Conservation (phyloP, 2,888 invertebrate genomes). For the Cenopis cana region DNA sequence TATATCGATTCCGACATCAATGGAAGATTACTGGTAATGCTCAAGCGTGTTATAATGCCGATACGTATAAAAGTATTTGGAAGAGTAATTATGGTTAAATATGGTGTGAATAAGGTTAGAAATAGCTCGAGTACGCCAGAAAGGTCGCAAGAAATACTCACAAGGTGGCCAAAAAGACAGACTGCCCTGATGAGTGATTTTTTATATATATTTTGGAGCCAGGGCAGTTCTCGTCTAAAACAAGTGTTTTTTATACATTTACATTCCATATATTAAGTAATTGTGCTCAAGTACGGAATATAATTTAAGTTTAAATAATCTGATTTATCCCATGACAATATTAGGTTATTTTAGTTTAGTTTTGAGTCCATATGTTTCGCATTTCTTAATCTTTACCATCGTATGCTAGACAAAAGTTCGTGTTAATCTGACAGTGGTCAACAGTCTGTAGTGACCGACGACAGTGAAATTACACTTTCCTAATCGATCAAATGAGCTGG, state of each 20-base stretch:
- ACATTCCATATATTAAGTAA: constrained; percentile 41
- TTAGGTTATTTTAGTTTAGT: constrained; percentile 28
- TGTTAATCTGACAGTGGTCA: too few species aligned
- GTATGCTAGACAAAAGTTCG: constrained; percentile 11
- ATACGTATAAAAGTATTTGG: neutral
- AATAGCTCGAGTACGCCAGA: constrained; percentile 1
- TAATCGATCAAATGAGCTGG: neutral
- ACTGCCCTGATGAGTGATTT: constrained; percentile 36
- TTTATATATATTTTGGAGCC: constrained; percentile 37
- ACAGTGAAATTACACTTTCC: neutral
- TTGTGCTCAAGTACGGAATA: constrained; percentile 48
- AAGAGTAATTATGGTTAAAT: constrained; percentile 16
- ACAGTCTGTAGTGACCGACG: too few species aligned
- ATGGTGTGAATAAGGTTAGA: constrained; percentile 20
- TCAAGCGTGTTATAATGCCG: neutral
- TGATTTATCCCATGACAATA: constrained; percentile 37
- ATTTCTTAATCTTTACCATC: constrained; percentile 10
- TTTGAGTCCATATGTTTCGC: constrained; percentile 30
- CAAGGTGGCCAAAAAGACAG: constrained; percentile 41
- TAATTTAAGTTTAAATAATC: constrained; percentile 40
- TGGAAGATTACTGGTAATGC: neutral
- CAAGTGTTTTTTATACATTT: constrained; percentile 31
- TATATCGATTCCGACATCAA: neutral
- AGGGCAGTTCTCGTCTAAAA: constrained; percentile 23
- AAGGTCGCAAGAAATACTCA: constrained; percentile 38